Conservation (phyloP, 1,140 invertebrate genomes). For the Apis laboriosa region DNA sequence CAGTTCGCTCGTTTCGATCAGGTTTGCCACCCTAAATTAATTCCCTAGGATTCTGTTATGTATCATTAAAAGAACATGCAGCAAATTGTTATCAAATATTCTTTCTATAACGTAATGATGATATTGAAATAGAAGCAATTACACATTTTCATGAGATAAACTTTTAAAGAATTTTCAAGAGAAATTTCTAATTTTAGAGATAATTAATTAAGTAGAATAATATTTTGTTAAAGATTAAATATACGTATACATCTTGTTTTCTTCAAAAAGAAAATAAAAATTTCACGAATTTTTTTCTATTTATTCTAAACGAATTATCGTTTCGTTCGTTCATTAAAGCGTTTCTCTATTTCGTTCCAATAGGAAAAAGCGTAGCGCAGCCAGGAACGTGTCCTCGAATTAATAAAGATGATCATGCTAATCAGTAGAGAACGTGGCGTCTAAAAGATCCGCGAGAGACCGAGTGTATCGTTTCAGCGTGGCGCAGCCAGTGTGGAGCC, state of each 20-base stretch:
- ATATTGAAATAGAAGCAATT: no score
- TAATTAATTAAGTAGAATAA: no score
- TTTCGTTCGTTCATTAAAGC: not conserved
- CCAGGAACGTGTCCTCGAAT: constrained; percentile 47
- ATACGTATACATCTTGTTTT: no score
- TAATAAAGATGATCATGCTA: constrained; percentile 54
- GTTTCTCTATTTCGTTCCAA: not conserved
- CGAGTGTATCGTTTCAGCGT: constrained; percentile 43
- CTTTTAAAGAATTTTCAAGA: no score
- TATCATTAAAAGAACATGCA: not conserved
- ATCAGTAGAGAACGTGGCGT: constrained; percentile 32
- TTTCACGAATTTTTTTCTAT: no score
- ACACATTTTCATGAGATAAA: no score
- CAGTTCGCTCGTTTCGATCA: not conserved
- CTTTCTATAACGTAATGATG: not conserved
- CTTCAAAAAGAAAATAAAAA: no score
- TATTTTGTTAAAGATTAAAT: no score
- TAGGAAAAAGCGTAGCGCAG: not conserved
- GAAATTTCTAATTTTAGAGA: no score
- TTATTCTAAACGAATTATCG: not conserved
- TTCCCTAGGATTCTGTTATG: not conserved
- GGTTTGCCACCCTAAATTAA: not conserved
- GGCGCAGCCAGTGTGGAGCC: constrained; percentile 33
- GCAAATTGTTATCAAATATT: not conserved
- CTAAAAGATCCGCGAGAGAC: constrained; percentile 34